Percentiles rank a stretch among this genome's conserved stretches.
phyloP scores from a whole-genome alignment of 2,113 vertebrate genomes.

The Semnornis frantzii region DNA sequence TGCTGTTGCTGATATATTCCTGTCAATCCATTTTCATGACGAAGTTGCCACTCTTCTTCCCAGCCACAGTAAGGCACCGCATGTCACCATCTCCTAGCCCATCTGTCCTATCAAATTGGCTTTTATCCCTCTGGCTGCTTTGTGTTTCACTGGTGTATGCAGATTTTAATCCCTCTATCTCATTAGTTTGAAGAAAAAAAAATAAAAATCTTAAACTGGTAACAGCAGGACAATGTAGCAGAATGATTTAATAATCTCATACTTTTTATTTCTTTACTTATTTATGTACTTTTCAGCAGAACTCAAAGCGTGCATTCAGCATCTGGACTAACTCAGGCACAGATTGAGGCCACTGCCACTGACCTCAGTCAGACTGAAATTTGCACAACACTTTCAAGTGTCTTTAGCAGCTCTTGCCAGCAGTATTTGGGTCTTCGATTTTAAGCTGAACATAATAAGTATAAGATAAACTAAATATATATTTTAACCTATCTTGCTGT shows the following conservation, averaged over 20 bases:
- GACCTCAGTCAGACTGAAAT: not conserved
- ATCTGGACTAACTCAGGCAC: not conserved
- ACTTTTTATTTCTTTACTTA: not conserved
- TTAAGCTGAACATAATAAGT: not conserved
- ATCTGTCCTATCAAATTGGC: slow-evolving; percentile 13
- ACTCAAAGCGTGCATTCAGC: not conserved
- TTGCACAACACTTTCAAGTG: not conserved
- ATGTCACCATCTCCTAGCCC: not conserved
- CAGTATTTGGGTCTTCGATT: not conserved
- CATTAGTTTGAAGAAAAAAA: not conserved
- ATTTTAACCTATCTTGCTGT: not conserved
- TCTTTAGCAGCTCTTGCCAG: not conserved
- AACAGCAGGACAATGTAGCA: slow-evolving; percentile 9
- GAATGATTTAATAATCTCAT: not conserved
- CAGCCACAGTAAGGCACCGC: not conserved
- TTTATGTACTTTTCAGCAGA: not conserved
- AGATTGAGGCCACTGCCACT: not conserved
- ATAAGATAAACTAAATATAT: not conserved
- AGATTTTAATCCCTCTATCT: slow-evolving; percentile 34
- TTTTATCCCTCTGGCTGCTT: slow-evolving; percentile 37
- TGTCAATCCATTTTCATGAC: not conserved
- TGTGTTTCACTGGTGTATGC: not conserved
- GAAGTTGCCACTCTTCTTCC: not conserved
- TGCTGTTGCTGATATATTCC: not conserved
- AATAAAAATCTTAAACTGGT: slow-evolving; percentile 14